A percentile compares a stretch with the other conserved stretches of the same genome.
Conservation (phyloP, 1,140 invertebrate genomes). For the Nilaparvata lugens region DNA sequence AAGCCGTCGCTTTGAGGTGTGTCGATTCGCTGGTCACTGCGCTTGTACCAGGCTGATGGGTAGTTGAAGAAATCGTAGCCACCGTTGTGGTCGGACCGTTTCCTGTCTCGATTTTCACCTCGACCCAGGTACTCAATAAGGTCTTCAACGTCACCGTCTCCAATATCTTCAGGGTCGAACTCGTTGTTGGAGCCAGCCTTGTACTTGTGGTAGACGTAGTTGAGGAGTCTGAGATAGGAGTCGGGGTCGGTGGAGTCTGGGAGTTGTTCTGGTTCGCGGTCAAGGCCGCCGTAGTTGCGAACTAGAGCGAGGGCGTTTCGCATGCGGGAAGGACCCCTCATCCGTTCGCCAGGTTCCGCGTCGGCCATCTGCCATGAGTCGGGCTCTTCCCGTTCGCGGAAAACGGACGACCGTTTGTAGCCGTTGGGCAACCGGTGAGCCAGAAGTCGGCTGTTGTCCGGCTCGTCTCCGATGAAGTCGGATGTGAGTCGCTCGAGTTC, state of each 20-base stretch:
- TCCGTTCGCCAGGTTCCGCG: too few relatives aligned
- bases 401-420: conserved; percentile 18
- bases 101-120: conserved; percentile 16
- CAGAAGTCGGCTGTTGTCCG: neutral
- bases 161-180: conserved; percentile 12
- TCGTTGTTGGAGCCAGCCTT: conserved; percentile 10
- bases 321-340: too few relatives aligned
- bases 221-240: conserved; percentile 20
- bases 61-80: conserved; percentile 22
- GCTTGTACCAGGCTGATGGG: conserved; percentile 17
- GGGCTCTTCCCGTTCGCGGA: conserved; percentile 23
- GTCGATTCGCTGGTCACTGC: conserved; percentile 1
- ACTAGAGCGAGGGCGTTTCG: conserved; percentile 19
- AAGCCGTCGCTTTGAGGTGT: conserved; percentile 6
- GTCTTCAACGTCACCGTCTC: conserved; percentile 13
- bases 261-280: conserved; percentile 13
- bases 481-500: conserved; percentile 16
- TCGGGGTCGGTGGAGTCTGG: conserved; percentile 14
- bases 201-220: conserved; percentile 25
- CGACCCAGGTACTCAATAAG: conserved; percentile 8
- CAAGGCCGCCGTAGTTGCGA: conserved; percentile 18
- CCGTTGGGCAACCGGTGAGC: conserved; percentile 9
- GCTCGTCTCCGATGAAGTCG: conserved; percentile 16
- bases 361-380: too few relatives aligned
- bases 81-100: conserved; percentile 7